A percentile compares a stretch with the other conserved stretches of the same genome.
These are phyloP conservation scores for Pycnonotus jocosus DNA, from an alignment of 2,113 vertebrate species.

Conservation along the genomic window DNA sequence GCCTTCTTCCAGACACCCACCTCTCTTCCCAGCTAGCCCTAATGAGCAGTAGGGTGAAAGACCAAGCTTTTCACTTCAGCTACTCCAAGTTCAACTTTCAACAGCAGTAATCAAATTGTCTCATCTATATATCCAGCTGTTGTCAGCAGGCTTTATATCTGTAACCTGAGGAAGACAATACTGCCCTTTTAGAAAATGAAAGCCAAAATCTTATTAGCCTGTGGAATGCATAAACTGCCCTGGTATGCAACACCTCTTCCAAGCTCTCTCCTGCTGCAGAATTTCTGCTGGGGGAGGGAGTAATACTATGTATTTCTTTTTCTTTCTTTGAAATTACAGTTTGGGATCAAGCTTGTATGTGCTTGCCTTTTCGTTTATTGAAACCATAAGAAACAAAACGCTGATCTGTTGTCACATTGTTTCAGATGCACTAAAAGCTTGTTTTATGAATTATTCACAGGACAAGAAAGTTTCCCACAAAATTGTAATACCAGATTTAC, in stretches of 20 bases:
- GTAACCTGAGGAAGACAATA: not conserved
- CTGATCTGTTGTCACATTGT: not conserved
- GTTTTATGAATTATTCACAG: not conserved
- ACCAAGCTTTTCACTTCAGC: not conserved
- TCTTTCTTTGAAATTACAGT: not conserved
- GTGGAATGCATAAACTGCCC: not conserved
- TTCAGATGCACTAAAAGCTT: not conserved
- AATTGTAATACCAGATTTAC: not conserved
- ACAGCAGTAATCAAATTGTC: not conserved
- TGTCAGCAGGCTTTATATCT: not conserved
- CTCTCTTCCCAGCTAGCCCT: not conserved
- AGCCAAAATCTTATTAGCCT: not conserved
- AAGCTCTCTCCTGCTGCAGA: not conserved
- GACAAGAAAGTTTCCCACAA: not conserved
- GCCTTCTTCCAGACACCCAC: not conserved
- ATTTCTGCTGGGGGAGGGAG: not conserved
- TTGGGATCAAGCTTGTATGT: not conserved
- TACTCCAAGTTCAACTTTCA: not conserved
- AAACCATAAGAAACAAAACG: not conserved
- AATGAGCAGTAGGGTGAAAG: not conserved
- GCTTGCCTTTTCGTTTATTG: not conserved
- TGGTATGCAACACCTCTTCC: not conserved
- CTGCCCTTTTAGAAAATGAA: not conserved
- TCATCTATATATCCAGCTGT: not conserved
- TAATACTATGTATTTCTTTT: not conserved